phyloP scores from a whole-genome alignment of 2,888 invertebrate species.

The Acanthosoma haemorrhoidale region DNA sequence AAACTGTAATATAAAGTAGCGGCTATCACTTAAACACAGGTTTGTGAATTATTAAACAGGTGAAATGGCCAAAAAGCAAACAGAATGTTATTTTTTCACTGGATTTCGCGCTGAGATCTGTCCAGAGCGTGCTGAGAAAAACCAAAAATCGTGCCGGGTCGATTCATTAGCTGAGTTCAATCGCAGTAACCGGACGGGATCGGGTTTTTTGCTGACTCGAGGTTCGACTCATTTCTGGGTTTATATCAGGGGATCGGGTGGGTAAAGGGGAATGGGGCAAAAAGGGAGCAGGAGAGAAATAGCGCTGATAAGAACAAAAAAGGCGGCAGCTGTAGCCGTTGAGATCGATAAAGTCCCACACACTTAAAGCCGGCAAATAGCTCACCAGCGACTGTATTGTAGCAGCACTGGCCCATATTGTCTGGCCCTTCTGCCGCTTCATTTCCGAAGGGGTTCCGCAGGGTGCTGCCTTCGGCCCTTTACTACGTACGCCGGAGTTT shows the following conservation, averaged over 20 bases:
- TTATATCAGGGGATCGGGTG: no score
- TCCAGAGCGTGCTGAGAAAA: no score
- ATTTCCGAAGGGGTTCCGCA: conserved; percentile 1
- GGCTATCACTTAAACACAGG: no score
- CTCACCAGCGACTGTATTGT: no score
- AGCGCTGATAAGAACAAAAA: neutral
- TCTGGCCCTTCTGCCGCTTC: conserved; percentile 1
- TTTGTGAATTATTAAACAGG: no score
- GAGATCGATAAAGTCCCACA: neutral
- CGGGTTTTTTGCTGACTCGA: neutral
- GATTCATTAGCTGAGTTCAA: no score
- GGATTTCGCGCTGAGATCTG: no score
- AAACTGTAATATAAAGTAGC: no score
- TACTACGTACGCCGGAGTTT: neutral
- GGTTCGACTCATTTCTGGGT: neutral
- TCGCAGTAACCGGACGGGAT: neutral
- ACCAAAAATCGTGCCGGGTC: no score
- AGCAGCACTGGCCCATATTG: neutral
- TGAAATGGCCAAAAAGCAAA: no score
- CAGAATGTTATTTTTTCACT: no score
- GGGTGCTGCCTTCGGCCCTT: neutral
- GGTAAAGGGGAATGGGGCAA: neutral
- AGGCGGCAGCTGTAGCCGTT: neutral
- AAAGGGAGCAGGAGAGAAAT: neutral
- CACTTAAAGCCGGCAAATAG: neutral